phyloP scores from a whole-genome alignment of 2,888 invertebrate species.

The Chloroclysta siterata region DNA sequence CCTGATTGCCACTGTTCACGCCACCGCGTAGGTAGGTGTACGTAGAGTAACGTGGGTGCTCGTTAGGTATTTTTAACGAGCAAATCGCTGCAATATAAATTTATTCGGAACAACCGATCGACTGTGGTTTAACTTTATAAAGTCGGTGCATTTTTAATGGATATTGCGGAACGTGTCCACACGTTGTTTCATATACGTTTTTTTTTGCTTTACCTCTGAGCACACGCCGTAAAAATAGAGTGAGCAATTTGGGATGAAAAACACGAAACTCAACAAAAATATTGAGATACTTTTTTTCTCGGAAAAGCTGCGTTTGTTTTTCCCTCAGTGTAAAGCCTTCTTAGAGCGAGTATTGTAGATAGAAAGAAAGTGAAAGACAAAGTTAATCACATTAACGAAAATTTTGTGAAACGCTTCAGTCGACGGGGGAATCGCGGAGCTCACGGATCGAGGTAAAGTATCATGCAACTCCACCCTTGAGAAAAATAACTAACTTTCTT shows the following conservation, averaged over 20 bases:
- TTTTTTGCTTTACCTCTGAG: conserved; percentile 7
- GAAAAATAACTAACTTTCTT: conserved; percentile 38
- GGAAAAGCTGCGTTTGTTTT: not conserved
- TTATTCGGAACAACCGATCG: not conserved
- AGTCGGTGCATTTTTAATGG: conserved; percentile 14
- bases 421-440: conserved; percentile 8
- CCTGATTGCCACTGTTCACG: too few species aligned
- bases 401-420: conserved; percentile 19
- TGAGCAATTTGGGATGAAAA: conserved; percentile 14
- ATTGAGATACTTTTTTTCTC: not conserved
- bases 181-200: conserved; percentile 1
- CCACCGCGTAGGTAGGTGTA: too few species aligned
- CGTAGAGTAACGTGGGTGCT: too few species aligned
- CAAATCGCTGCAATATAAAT: conserved; percentile 6
- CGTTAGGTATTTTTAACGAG: too few species aligned
- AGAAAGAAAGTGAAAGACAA: conserved; percentile 10
- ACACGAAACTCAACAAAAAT: not conserved
- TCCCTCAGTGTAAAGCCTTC: not conserved
- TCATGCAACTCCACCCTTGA: conserved; percentile 38
- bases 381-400: conserved; percentile 17
- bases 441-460: conserved; percentile 22
- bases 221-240: conserved; percentile 7
- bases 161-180: conserved; percentile 10
- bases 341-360: not conserved
- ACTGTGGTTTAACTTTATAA: not conserved